Evolutionary conservation across 35 echinoderm and acorn worm genomes (phyloP).

Genomic region (Heliocidaris erythrogramma): DNA sequence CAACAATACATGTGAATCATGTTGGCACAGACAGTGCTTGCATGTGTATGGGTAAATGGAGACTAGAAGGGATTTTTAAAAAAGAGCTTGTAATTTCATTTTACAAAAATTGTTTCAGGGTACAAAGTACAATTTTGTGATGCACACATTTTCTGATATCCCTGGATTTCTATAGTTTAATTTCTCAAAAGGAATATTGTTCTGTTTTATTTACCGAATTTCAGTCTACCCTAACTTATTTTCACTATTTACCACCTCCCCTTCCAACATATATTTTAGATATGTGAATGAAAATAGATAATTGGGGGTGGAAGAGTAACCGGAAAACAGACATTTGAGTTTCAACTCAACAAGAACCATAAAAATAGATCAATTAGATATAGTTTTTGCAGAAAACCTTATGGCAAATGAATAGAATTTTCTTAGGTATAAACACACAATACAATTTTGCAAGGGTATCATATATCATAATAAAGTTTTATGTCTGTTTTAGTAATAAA

Average conservation of each 20-base stretch:
- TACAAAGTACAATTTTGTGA: background rate
- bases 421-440: background rate
- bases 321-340: background rate
- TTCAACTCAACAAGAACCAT: background rate
- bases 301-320: background rate
- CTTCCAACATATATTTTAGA: no score
- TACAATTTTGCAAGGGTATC: background rate
- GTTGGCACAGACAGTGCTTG: slow-evolving; percentile 1
- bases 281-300: background rate
- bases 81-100: background rate
- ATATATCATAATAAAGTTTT: background rate
- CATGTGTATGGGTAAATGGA: background rate
- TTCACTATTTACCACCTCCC: no score
- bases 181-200: background rate
- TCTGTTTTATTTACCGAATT: no score
- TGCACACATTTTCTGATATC: no score
- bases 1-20: background rate
- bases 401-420: background rate
- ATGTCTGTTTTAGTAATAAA: background rate
- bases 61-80: background rate
- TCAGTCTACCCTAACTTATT: no score
- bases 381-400: background rate
- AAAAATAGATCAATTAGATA: background rate
- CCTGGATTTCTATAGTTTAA: background rate
- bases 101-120: background rate